Evolutionary conservation across 1,140 invertebrate genomes (phyloP), one percentile per base, ranked within the genome.

Genomic region (Drosophila micromelanica): DNA sequence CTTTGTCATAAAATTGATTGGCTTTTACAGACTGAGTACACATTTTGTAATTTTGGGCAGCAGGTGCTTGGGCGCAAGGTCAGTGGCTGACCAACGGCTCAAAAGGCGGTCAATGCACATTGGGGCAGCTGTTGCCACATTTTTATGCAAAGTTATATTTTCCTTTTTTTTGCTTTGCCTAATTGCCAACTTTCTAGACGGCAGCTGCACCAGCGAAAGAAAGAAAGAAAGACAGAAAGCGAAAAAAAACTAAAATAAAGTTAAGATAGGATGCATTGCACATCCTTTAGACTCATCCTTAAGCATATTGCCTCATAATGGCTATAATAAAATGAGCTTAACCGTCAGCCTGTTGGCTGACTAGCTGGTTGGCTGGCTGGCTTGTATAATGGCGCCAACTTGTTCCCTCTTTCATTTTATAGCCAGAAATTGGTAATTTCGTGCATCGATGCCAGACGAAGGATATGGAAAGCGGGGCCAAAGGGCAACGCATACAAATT

Each of bases 111-210:
- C 63, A 51, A 59, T 69, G 65, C 30, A 37, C 54, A 49, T 38
- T 61, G 45, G 45, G 17, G 12, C 61, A 55, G 70, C 65, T 52
- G 40, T 46, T 56, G 49, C 62, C 27, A 51, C 69, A 61, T 48
- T 37, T 49, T 51, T 51, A 60, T 69, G 57, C 67, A 71, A 63
- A 75, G 30, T 52, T 52, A 13, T 27, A n/a, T 23, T 30, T 6
- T 27, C 7, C 6, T 2, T 27, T 15, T 17, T 52, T 35, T 15
- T 55, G 76, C 78, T 65, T 80, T 65, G 67, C 75, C 60, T 87
- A 87, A 86, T 86, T 86, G 82, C 61, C 62, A 89, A 89, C 84
- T 89, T 89, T 84, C 79, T 70, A 89, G 84, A 89, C 84, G 72
- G 61, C 23, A 51, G 35, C 30, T 20, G 17, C 32, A 74, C 8